Conservation (phyloP, 2,888 invertebrate species). For the Magallana nippona region DNA sequence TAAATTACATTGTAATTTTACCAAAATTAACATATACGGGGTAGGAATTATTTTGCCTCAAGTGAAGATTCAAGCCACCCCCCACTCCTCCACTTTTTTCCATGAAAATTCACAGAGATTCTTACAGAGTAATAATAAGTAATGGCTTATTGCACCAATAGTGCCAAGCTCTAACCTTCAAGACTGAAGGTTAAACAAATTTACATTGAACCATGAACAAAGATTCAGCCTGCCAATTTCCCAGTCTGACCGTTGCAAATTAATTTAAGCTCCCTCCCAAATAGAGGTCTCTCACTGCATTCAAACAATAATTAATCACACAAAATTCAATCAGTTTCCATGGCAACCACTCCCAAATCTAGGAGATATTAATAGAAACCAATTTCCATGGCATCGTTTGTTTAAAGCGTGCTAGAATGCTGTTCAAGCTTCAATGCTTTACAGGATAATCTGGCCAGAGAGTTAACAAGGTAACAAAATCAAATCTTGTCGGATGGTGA, state of each 20-base stretch:
- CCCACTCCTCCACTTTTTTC: too few species aligned
- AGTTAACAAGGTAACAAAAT: background rate
- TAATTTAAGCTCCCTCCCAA: background rate
- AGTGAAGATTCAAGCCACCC: too few species aligned
- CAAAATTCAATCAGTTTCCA: conserved; percentile 28
- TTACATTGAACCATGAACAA: too few species aligned
- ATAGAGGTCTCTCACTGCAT: background rate
- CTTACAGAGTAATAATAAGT: too few species aligned
- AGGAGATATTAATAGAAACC: conserved; percentile 19
- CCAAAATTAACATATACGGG: too few species aligned
- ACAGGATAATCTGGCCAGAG: background rate
- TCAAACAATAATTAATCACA: conserved; percentile 35
- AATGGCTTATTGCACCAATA: too few species aligned
- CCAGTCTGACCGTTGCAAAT: conserved; percentile 8
- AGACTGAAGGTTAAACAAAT: too few species aligned
- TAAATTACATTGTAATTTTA: too few species aligned
- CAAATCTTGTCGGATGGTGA: background rate
- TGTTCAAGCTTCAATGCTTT: conserved; percentile 6
- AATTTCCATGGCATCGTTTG: background rate
- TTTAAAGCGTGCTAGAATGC: background rate
- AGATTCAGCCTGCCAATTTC: background rate
- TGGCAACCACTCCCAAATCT: conserved; percentile 11
- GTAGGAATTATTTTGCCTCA: too few species aligned
- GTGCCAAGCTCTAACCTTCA: too few species aligned
- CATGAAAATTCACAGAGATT: too few species aligned